Conservation (phyloP, 2,888 invertebrate species). For the Drosophila prolongata region DNA sequence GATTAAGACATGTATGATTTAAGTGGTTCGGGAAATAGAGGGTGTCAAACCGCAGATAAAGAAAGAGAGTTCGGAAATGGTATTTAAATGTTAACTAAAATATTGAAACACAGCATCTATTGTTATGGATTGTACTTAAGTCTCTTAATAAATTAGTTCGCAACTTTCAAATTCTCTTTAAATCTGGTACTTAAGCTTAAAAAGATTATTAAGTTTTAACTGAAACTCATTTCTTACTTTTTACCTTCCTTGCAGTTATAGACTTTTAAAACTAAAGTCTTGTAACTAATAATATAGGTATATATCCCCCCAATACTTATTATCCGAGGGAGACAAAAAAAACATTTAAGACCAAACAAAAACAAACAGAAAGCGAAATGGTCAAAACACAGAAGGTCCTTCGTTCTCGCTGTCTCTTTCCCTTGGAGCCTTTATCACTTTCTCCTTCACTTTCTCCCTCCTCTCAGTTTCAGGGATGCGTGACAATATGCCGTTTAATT, state of each 20-base stretch:
- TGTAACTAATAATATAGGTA: constrained; percentile 13
- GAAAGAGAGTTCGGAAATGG: background rate
- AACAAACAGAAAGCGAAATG: constrained; percentile 15
- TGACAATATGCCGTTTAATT: constrained; percentile 79
- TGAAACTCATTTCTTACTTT: background rate
- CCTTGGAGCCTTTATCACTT: constrained; percentile 35
- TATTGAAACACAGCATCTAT: no score
- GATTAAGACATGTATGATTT: constrained; percentile 1
- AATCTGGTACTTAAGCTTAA: background rate
- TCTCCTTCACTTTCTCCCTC: constrained; percentile 9
- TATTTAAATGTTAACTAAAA: no score
- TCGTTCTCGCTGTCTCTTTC: background rate
- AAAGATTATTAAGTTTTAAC: background rate
- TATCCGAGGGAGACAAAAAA: constrained; percentile 1
- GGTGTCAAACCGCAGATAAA: background rate
- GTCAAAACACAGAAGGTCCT: constrained; percentile 26
- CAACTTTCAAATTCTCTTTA: background rate
- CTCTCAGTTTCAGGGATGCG: constrained; percentile 59
- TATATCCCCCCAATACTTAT: no score
- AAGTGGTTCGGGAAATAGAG: background rate
- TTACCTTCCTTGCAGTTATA: background rate
- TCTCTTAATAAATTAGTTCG: no score
- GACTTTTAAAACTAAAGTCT: background rate
- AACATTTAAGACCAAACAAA: constrained; percentile 27
- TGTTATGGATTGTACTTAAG: no score